These are phyloP conservation scores for Cepphus grylle DNA, from an alignment of 2,113 vertebrate genomes.

Conservation along the genomic window DNA sequence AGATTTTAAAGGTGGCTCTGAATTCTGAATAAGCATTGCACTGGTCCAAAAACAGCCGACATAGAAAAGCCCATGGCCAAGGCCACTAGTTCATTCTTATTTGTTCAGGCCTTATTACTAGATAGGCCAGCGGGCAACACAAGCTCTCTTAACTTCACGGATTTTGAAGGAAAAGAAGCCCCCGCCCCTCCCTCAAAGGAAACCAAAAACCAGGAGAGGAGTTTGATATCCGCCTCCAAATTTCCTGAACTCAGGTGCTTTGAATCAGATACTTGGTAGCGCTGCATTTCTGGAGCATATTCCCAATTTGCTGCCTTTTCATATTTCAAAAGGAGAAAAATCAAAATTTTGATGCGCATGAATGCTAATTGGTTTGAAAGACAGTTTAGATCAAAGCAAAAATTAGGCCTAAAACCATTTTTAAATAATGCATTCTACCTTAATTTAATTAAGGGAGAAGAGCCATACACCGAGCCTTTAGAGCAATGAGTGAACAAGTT, in stretches of 20 bases:
- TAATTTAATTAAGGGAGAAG: neutral
- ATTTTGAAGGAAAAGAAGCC: neutral
- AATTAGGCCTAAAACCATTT: conserved; percentile 35
- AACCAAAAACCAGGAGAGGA: neutral
- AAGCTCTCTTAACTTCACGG: neutral
- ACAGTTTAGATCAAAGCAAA: conserved; percentile 31
- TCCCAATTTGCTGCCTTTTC: neutral
- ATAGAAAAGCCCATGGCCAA: neutral
- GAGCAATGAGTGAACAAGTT: neutral
- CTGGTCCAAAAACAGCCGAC: neutral
- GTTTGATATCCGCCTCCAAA: neutral
- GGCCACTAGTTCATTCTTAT: neutral
- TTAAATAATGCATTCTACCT: conserved; percentile 9
- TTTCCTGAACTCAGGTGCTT: neutral
- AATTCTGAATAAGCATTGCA: neutral
- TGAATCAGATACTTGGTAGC: neutral
- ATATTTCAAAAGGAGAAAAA: neutral
- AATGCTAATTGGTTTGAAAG: conserved; percentile 48
- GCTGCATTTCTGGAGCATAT: neutral
- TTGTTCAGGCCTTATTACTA: neutral
- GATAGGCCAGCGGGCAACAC: neutral
- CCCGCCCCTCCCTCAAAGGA: neutral
- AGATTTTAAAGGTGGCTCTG: conserved; percentile 11
- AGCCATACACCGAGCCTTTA: neutral
- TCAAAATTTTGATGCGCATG: neutral